Evolutionary conservation across 2,888 invertebrate genomes (phyloP).

Genomic region (Platycnemis pennipes): DNA sequence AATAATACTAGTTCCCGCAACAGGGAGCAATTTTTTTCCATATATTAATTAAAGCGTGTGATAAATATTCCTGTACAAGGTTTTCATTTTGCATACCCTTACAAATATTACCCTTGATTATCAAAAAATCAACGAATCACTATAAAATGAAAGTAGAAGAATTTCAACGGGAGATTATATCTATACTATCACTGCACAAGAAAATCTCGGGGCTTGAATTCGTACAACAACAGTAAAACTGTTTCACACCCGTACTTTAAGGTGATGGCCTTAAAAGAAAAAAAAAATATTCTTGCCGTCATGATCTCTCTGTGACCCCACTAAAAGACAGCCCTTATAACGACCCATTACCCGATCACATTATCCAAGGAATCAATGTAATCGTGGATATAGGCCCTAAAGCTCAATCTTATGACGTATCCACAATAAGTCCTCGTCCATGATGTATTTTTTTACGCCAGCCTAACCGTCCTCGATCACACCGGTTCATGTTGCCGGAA

Average conservation of each 20-base stretch:
- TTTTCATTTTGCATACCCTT: too few relatives aligned
- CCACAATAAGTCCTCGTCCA: background rate
- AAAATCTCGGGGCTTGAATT: background rate
- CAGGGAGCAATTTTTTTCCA: too few relatives aligned
- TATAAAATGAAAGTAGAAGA: too few relatives aligned
- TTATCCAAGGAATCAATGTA: background rate
- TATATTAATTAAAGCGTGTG: too few relatives aligned
- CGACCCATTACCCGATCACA: background rate
- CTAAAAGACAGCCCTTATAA: background rate
- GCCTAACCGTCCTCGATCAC: background rate
- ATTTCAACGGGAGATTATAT: too few relatives aligned
- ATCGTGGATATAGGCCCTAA: background rate
- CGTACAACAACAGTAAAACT: background rate
- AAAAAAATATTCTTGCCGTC: background rate
- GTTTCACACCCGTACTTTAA: background rate
- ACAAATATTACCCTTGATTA: too few relatives aligned
- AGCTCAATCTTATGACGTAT: background rate
- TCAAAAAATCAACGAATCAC: too few relatives aligned
- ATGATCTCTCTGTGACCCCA: background rate
- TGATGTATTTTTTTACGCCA: background rate
- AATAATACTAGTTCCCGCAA: too few relatives aligned
- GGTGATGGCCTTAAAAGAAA: background rate
- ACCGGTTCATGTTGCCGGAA: background rate
- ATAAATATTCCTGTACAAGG: too few relatives aligned
- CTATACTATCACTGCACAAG: too few relatives aligned